Evolutionary conservation across 1,140 invertebrate genomes (phyloP).

Genomic region (Diorhabda sublineata): DNA sequence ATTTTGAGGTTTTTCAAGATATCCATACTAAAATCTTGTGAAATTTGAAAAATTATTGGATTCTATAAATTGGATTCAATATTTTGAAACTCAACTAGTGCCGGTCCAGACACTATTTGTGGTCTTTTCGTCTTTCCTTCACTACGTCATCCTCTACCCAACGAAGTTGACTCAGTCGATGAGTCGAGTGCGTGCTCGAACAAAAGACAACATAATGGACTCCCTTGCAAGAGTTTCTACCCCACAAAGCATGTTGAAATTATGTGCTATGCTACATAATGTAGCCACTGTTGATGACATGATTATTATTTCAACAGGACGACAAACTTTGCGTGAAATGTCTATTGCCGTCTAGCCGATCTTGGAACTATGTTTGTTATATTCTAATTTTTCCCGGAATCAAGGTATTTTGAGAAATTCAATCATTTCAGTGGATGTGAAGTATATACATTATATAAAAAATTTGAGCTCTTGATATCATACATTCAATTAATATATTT

Average conservation of each 20-base stretch:
- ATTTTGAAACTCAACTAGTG: too few relatives aligned
- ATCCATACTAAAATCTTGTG: too few relatives aligned
- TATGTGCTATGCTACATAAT: neutral
- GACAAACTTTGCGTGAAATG: neutral
- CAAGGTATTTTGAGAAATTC: too few relatives aligned
- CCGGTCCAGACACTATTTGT: slow-evolving; percentile 33
- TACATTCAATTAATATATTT: too few relatives aligned
- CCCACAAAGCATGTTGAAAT: neutral
- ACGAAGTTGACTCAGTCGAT: slow-evolving; percentile 40
- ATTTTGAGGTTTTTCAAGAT: too few relatives aligned
- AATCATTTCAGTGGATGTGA: too few relatives aligned
- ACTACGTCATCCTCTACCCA: slow-evolving; percentile 21
- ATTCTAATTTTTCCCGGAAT: too few relatives aligned
- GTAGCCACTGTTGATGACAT: neutral
- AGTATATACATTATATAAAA: too few relatives aligned
- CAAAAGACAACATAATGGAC: slow-evolving; percentile 38
- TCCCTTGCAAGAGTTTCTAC: slow-evolving; percentile 8
- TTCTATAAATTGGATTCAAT: too few relatives aligned
- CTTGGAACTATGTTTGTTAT: too few relatives aligned
- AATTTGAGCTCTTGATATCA: too few relatives aligned
- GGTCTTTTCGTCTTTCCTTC: slow-evolving; percentile 33
- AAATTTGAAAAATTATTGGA: too few relatives aligned
- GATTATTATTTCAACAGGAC: neutral
- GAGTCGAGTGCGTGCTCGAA: slow-evolving; percentile 41
- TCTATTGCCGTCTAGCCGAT: neutral